A percentile compares a stretch with the other conserved stretches of the same genome.
phyloP scores from a whole-genome alignment of 2,888 invertebrate species.

The Acleris holmiana region DNA sequence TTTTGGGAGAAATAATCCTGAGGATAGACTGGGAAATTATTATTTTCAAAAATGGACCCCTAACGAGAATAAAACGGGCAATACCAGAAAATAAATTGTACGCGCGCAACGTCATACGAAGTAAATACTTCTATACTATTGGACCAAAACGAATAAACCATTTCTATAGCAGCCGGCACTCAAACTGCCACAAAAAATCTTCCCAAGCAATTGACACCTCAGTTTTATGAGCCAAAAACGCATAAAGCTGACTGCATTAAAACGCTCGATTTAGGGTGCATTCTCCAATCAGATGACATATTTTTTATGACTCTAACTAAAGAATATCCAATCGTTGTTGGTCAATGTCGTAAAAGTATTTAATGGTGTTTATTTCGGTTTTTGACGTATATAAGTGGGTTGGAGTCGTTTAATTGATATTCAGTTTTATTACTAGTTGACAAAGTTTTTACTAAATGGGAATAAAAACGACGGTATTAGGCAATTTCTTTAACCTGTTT shows the following conservation, averaged over 20 bases:
- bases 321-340: slow-evolving; percentile 70
- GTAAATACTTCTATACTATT: not conserved
- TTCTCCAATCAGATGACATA: slow-evolving; percentile 67
- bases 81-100: no score
- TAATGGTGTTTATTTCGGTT: slow-evolving; percentile 49
- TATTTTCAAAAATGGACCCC: no score
- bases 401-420: not conserved
- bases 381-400: slow-evolving; percentile 28
- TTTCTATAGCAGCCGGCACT: not conserved
- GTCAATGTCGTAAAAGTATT: slow-evolving; percentile 69
- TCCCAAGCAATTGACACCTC: slow-evolving; percentile 73
- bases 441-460: no score
- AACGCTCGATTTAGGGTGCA: slow-evolving; percentile 66
- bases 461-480: no score
- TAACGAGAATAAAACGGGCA: no score
- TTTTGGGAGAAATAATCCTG: no score
- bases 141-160: no score
- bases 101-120: not conserved
- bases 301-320: slow-evolving; percentile 64
- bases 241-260: slow-evolving; percentile 67
- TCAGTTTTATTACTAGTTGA: not conserved
- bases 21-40: no score
- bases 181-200: slow-evolving; percentile 35
- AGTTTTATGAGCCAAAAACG: slow-evolving; percentile 63
- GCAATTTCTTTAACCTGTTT: no score